phyloP scores from a whole-genome alignment of 2,888 invertebrate genomes.

The Tillus elongatus region DNA sequence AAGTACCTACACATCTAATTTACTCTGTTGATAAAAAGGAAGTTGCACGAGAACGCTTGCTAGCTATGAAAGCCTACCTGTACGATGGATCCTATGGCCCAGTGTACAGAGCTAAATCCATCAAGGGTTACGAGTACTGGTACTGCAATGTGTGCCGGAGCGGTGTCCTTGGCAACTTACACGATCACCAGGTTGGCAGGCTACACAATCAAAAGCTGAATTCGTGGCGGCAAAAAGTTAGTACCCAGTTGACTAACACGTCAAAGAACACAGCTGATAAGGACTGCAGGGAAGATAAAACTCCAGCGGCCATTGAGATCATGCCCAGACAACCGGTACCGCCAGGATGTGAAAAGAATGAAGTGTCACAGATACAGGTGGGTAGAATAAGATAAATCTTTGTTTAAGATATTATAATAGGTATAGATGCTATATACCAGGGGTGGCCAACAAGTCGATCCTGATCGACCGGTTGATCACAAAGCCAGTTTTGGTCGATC shows the following conservation, averaged over 20 bases:
- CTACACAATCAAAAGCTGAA: conserved; percentile 31
- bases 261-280: too few relatives aligned
- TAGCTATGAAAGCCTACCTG: conserved; percentile 32
- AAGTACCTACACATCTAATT: too few relatives aligned
- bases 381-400: conserved; percentile 9
- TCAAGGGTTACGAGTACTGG: conserved; percentile 36
- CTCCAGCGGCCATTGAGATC: conserved; percentile 31
- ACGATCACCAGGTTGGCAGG: conserved; percentile 38
- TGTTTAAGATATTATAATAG: too few relatives aligned
- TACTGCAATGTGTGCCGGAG: conserved; percentile 39
- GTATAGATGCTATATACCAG: too few relatives aligned
- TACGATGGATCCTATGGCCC: too few relatives aligned
- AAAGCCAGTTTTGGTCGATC: too few relatives aligned
- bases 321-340: conserved; percentile 61
- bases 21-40: too few relatives aligned
- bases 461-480: too few relatives aligned
- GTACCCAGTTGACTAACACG: too few relatives aligned
- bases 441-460: too few relatives aligned
- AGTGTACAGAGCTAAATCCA: conserved; percentile 35
- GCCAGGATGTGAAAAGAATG: conserved; percentile 57
- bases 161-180: conserved; percentile 39
- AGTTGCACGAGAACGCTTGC: conserved; percentile 34
- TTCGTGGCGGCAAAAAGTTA: conserved; percentile 13
- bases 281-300: too few relatives aligned
- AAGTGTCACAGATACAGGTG: conserved; percentile 37